Evolutionary conservation across 2,888 invertebrate genomes (phyloP), one percentile per base, ranked within the genome.

Genomic region (Hybos culiciformis): DNA sequence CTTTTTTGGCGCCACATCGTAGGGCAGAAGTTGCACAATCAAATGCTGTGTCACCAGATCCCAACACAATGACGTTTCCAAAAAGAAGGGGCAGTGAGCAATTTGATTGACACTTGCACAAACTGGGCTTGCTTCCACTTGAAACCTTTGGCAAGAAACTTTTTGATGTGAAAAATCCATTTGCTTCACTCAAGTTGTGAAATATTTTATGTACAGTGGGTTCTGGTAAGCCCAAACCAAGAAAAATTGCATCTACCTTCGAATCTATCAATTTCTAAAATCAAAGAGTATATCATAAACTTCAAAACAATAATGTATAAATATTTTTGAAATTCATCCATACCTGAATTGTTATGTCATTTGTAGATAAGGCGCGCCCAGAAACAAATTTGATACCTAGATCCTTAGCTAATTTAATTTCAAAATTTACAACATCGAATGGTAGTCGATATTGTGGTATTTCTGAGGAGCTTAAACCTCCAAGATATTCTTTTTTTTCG

Each of bases 1-100:
- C 96, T 41, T 86, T 77, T 21, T 71, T 74, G 0, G 97, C 97
- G 0, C 97, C 98, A 60, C 98, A 98, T 3, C 96, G 73, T 15
- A 97, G 67, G 0, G 94, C 93, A 0, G 96, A 94, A 0, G 97
- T 98, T 1, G 98, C 98, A 63, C 98, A 98, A 69, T 98, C 98
- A 62, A 98, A 97, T 0, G 98, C 98, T 0, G 98, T 98, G 63
- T 98, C 98, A 0, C 98, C 97, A 0, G 96, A 92, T 0, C 97
- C 97, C 29, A 98, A 67, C 0, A 98, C 96, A 45, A 98, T 78
- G 0, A 82, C 82, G 52, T 78, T 84, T 0, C 94, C 94, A 51
- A 71, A 65, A 7, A 97, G 62, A 37, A 72, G 64, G 0, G 96
- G 96, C 33, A 96, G 65, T 17, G 55, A 50, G 2, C 70, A 59